Conservation (phyloP, 2,888 invertebrate species). For the Phortica okadai region DNA sequence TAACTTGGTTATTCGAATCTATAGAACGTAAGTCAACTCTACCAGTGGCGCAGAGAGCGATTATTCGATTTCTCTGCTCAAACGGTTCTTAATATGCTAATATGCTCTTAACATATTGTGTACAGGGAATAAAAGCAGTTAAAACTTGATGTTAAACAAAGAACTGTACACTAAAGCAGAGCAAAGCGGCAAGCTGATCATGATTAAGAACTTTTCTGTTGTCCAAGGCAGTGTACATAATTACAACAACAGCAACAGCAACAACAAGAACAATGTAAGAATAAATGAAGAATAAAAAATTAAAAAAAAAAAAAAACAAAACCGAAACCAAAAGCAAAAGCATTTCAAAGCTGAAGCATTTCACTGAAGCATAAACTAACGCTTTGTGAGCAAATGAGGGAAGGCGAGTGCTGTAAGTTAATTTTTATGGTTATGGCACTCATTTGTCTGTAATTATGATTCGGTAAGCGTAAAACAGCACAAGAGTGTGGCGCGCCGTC, state of each 20-base stretch:
- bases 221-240: slow-evolving; percentile 13
- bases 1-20: too few species aligned
- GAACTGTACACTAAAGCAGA: not conserved
- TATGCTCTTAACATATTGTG: too few species aligned
- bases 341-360: slow-evolving; percentile 48
- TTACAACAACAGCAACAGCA: not conserved
- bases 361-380: slow-evolving; percentile 63
- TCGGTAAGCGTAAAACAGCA: slow-evolving; percentile 30
- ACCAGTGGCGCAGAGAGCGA: too few species aligned
- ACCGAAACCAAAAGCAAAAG: slow-evolving; percentile 42
- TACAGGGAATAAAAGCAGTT: too few species aligned
- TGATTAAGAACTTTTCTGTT: slow-evolving; percentile 22
- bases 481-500: slow-evolving; percentile 10
- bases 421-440: slow-evolving; percentile 67
- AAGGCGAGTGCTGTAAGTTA: slow-evolving; percentile 50
- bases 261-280: too few species aligned
- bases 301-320: too few species aligned
- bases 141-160: not conserved
- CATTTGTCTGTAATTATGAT: slow-evolving; percentile 66
- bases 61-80: too few species aligned
- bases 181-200: not conserved
- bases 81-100: too few species aligned
- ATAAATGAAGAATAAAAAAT: slow-evolving; percentile 37
- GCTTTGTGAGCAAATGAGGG: not conserved
- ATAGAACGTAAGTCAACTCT: too few species aligned